Conservation (phyloP, 2,888 invertebrate genomes). For the Conomelus anceps region DNA sequence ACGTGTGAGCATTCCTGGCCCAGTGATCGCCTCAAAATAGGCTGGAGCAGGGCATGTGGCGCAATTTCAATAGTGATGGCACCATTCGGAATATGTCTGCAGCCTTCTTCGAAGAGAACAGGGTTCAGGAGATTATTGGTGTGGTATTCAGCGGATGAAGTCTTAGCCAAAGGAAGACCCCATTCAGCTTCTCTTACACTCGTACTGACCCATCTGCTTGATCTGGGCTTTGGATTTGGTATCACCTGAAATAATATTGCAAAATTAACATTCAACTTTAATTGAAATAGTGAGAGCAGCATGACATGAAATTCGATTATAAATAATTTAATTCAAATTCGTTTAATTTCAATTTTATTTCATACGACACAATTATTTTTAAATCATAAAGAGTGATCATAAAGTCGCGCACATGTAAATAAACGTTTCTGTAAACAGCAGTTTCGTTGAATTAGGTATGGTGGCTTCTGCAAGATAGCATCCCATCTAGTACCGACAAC, state of each 20-base stretch:
- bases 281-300: too few relatives aligned
- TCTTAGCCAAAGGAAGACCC: constrained; percentile 56
- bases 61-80: constrained; percentile 62
- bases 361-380: too few relatives aligned
- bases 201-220: constrained; percentile 76
- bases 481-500: too few relatives aligned
- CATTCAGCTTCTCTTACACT: constrained; percentile 67
- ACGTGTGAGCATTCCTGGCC: constrained; percentile 50
- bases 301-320: too few relatives aligned
- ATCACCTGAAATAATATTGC: constrained; percentile 49
- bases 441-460: too few relatives aligned
- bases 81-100: constrained; percentile 53
- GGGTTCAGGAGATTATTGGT: constrained; percentile 71
- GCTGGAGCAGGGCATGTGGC: constrained; percentile 61
- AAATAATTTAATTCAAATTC: too few relatives aligned
- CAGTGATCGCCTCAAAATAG: constrained; percentile 55
- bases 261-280: too few relatives aligned
- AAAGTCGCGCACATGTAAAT: too few relatives aligned
- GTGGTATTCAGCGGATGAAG: constrained; percentile 81
- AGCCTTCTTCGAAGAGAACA: constrained; percentile 55
- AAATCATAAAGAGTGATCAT: too few relatives aligned
- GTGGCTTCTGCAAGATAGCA: too few relatives aligned
- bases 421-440: too few relatives aligned
- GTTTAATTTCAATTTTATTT: too few relatives aligned
- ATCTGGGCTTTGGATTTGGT: constrained; percentile 57